These are phyloP conservation scores for Campodea augens DNA, from an alignment of 1,140 invertebrate genomes.

Conservation along the genomic window DNA sequence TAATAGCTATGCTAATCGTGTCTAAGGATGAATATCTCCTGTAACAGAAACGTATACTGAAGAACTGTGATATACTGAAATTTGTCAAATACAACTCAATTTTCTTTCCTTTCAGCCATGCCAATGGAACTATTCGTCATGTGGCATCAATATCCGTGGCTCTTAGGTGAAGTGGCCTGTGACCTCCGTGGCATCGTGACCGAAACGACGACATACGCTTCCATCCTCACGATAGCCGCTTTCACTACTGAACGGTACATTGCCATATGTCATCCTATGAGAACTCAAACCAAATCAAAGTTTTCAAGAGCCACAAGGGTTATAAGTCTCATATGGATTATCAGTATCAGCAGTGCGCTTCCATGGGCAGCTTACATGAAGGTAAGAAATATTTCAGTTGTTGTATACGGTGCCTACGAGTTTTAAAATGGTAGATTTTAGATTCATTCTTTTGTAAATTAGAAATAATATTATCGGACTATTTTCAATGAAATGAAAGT, in stretches of 20 bases:
- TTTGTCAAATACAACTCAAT: too few species aligned
- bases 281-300: slow-evolving; percentile 55
- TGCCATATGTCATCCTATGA: slow-evolving; percentile 77
- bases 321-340: slow-evolving; percentile 55
- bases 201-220: slow-evolving; percentile 68
- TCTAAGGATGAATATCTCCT: too few species aligned
- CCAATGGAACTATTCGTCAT: slow-evolving; percentile 71
- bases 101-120: slow-evolving; percentile 41
- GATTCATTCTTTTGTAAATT: too few species aligned
- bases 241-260: slow-evolving; percentile 74
- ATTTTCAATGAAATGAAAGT: too few species aligned
- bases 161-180: slow-evolving; percentile 59
- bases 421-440: too few species aligned
- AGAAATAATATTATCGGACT: too few species aligned
- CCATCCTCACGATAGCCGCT: slow-evolving; percentile 73
- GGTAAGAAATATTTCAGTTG: too few species aligned
- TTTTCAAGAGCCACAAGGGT: slow-evolving; percentile 59
- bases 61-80: too few species aligned
- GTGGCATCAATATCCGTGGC: slow-evolving; percentile 88
- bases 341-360: slow-evolving; percentile 50
- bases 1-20: too few species aligned
- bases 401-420: too few species aligned
- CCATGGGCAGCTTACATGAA: slow-evolving; percentile 44
- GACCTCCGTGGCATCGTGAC: slow-evolving; percentile 65
- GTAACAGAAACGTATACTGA: too few species aligned